Evolutionary conservation across 2,113 vertebrate species (phyloP).

Genomic region (Alectura lathami): DNA sequence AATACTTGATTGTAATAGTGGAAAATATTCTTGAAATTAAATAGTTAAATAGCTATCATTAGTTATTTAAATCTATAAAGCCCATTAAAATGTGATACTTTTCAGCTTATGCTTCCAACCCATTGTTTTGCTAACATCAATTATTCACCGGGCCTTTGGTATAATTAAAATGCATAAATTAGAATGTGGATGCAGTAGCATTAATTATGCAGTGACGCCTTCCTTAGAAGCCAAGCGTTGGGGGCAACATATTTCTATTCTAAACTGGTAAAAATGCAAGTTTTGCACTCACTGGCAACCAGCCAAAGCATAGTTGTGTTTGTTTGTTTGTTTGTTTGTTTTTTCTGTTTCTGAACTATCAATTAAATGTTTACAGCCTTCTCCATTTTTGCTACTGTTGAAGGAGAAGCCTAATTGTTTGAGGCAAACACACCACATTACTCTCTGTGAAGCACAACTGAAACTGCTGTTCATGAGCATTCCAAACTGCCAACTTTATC

Average conservation of each 20-base stretch:
- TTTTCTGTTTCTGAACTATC: not conserved
- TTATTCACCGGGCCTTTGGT: constrained; percentile 37
- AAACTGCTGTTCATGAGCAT: constrained; percentile 23
- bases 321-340: not conserved
- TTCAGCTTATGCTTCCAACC: constrained; percentile 32
- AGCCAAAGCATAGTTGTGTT: not conserved
- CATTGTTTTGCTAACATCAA: constrained; percentile 50
- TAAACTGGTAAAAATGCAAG: constrained; percentile 19
- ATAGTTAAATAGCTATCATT: constrained; percentile 51
- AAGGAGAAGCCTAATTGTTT: constrained; percentile 6
- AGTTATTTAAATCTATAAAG: constrained; percentile 40
- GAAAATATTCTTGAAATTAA: constrained; percentile 21
- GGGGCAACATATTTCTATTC: not conserved
- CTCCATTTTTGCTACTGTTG: constrained; percentile 16
- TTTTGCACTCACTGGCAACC: not conserved
- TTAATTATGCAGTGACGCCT: constrained; percentile 46
- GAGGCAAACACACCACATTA: not conserved
- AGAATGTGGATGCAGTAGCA: constrained; percentile 23
- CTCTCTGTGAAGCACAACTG: constrained; percentile 16
- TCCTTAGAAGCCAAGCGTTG: not conserved
- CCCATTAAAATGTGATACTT: constrained; percentile 46
- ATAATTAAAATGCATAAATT: constrained; percentile 66
- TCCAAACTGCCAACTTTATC: constrained; percentile 25
- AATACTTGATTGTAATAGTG: not conserved
- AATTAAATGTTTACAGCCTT: constrained; percentile 46